phyloP scores from a whole-genome alignment of 2,797 vertebrate genomes.

The Epinephelus awoara region DNA sequence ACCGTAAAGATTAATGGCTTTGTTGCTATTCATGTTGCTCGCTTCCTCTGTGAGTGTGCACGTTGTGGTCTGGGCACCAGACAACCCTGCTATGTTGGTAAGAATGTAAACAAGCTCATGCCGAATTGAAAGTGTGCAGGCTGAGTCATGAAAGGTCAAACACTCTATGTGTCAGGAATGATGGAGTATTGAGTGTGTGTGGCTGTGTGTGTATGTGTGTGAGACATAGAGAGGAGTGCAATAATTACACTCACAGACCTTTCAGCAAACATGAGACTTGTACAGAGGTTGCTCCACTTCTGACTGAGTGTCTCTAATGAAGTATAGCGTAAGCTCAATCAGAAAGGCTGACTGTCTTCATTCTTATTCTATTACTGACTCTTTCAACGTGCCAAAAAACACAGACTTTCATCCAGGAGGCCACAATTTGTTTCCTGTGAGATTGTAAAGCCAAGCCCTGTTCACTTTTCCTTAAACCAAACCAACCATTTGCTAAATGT shows the following conservation, averaged over 20 bases:
- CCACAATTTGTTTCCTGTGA: too few species aligned
- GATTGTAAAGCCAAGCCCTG: too few species aligned
- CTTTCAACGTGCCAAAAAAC: too few species aligned
- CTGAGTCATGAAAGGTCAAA: constrained; percentile 22
- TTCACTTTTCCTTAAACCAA: too few species aligned
- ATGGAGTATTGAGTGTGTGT: not conserved
- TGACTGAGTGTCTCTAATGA: too few species aligned
- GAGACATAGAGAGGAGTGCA: not conserved
- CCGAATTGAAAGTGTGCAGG: constrained; percentile 1
- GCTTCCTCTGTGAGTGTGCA: not conserved
- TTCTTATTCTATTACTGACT: too few species aligned
- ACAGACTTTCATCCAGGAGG: too few species aligned
- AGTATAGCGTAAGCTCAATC: too few species aligned
- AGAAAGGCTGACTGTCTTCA: too few species aligned
- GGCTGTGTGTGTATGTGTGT: not conserved
- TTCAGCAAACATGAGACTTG: not conserved
- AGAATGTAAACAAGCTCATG: constrained; percentile 25
- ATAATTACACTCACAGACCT: not conserved
- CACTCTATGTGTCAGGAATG: not conserved
- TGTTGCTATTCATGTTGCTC: not conserved
- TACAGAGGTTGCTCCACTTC: not conserved
- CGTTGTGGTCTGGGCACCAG: not conserved
- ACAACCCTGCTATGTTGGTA: not conserved
- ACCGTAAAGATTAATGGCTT: not conserved
- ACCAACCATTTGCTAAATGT: too few species aligned